Evolutionary conservation across 2,113 vertebrate species (phyloP), one percentile per base, ranked within the genome.

Genomic region (Candoia aspera): DNA sequence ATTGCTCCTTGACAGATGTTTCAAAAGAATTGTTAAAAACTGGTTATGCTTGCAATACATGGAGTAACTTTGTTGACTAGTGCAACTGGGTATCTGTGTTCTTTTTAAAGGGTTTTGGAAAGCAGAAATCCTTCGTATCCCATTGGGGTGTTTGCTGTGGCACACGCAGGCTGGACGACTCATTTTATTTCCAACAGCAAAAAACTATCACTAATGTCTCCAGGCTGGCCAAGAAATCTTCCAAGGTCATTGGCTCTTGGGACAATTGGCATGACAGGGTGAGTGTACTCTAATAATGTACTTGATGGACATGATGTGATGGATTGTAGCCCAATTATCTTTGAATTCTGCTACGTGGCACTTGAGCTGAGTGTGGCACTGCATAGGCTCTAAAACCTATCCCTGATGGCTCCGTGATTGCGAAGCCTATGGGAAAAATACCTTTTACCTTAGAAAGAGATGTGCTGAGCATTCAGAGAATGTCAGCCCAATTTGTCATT

Each of bases 191-290:
- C 97, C 37, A 93, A 98, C 53, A 98, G 98, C 1, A 96, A 94
- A 26, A 93, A 37, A 0, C 95, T 99, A 24, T 68, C 55, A 0
- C 95, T 86, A 6, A 64, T 99, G 94, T 96, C 97, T 91, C 0
- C 96, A 0, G 92, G 10, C 0, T 99, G 99, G 98, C 98, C 98
- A 0, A 94, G 97, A 37, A 97, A 97, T 0, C 60, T 99, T 59
- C 96, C 99, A 0, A 64, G 21, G 93, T 99, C 99, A 60, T 94
- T 99, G 94, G 98, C 98, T 94, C 95, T 99, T 94, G 98, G 99
- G 11, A 90, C 95, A 0, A 12, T 98, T 60, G 98, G 99, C 88
- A 98, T 99, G 98, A 96, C 99, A 4, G 98, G 98, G 99, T 99
- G 94, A 98, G 97, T 97, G 10, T 33, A 42, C 3, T n/a, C 59